These are phyloP conservation scores for Stenotaenia linearis DNA, from an alignment of 2,888 invertebrate genomes.

Conservation along the genomic window DNA sequence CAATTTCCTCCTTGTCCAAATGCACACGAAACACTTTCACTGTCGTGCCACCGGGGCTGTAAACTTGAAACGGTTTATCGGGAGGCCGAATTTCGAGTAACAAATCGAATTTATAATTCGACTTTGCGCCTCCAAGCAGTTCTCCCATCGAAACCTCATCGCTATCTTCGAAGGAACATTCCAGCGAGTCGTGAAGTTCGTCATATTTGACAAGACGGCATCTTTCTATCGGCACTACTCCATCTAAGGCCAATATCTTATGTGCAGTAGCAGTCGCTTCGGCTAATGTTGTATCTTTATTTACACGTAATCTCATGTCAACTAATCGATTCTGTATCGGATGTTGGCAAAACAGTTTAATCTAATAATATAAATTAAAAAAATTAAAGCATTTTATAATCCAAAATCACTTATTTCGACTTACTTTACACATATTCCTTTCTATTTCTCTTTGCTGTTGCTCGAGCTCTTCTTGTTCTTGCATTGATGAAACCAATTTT, in stretches of 20 bases:
- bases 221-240: constrained; percentile 57
- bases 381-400: background rate
- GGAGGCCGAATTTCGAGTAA: constrained; percentile 61
- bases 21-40: constrained; percentile 61
- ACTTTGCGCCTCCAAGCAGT: constrained; percentile 51
- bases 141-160: constrained; percentile 52
- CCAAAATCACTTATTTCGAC: background rate
- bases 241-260: constrained; percentile 54
- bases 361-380: constrained; percentile 40
- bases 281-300: constrained; percentile 56
- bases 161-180: constrained; percentile 60
- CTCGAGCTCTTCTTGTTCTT: constrained; percentile 61
- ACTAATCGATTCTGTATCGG: constrained; percentile 54
- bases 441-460: constrained; percentile 57
- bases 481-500: constrained; percentile 58
- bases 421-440: constrained; percentile 55
- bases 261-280: constrained; percentile 58
- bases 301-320: constrained; percentile 56
- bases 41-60: constrained; percentile 57
- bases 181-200: constrained; percentile 58
- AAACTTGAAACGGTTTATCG: constrained; percentile 58
- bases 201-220: constrained; percentile 69
- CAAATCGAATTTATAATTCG: constrained; percentile 55
- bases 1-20: constrained; percentile 56
- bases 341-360: constrained; percentile 61